Percentiles rank a stretch among this genome's conserved stretches.
Conservation (phyloP, 2,888 invertebrate species). For the Prenolepis imparis region DNA sequence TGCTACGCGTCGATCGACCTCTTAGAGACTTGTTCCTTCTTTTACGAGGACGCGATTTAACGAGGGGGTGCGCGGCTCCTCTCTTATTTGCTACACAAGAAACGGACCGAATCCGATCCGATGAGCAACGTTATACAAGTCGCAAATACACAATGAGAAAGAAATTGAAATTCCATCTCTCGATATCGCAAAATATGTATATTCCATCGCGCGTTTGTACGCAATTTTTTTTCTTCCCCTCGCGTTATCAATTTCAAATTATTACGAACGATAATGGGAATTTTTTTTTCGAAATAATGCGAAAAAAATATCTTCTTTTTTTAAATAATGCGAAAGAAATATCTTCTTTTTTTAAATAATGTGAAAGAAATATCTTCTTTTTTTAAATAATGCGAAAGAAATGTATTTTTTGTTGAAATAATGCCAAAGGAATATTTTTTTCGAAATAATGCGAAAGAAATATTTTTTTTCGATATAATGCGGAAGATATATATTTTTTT, state of each 20-base stretch:
- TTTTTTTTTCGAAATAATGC: neutral
- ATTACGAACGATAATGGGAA: neutral
- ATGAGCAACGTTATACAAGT: constrained; percentile 5
- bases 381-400: neutral
- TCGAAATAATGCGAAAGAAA: no score
- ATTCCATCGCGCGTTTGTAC: neutral
- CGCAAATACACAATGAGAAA: neutral
- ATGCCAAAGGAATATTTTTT: neutral
- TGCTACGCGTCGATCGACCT: constrained; percentile 61
- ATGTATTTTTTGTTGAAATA: neutral
- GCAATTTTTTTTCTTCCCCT: neutral
- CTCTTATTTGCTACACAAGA: neutral
- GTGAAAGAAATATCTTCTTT: no score
- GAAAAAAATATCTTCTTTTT: neutral
- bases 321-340: neutral
- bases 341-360: neutral
- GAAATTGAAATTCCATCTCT: neutral
- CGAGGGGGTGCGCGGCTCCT: constrained; percentile 41
- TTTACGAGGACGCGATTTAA: constrained; percentile 55
- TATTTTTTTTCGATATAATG: no score
- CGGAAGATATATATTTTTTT: no score
- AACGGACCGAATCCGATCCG: neutral
- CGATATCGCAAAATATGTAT: neutral
- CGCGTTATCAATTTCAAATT: neutral
- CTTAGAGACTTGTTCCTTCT: constrained; percentile 56